Evolutionary conservation across 2,113 vertebrate species (phyloP), one percentile per base, ranked within the genome.

Genomic region (Empidonax traillii): DNA sequence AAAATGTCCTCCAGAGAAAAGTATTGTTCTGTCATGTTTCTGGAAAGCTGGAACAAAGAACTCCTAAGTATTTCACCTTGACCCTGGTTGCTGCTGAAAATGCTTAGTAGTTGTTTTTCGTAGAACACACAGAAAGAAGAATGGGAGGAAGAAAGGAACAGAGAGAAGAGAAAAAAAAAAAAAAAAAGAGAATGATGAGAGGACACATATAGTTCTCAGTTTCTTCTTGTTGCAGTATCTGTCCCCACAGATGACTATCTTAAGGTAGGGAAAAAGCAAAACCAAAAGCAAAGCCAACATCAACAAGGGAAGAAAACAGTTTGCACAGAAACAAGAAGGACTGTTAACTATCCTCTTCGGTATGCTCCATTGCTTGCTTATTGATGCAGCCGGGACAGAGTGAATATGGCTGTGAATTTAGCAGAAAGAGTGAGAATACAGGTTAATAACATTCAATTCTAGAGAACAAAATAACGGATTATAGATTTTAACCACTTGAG

Each of bases 281-380:
- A 79, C 15, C 20, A 68, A 33, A 58, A 56, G 30, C 31, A 87
- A 91, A 59, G 49, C 4, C n/a, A 94, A 27, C 14, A 89, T 22
- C 23, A 41, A 44, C 2, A 81, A 44, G 14, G 87, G 74, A 90
- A 49, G 43, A 14, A 68, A 81, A 39, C n/a, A 63, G 62, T 75
- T 65, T 62, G 63, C 14, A 74, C 14, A 41, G 67, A 93, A 86
- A 41, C 67, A 90, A 90, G 94, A 84, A 23, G 10, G n/a, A 47
- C 7, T 71, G 25, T 51, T 69, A 93, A 87, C 44, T 85, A 7
- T 65, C 77, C 33, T 90, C 56, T 55, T 90, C 44, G 37, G 33
- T 67, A 82, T 82, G 53, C 76, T 92, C 89, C 83, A 91, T 95
- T 93, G 68, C 61, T 85, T 95, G 43, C 43, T 96, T 97, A 90